Conservation (phyloP, 2,888 invertebrate genomes). For the Cryptophagus acutangulus region DNA sequence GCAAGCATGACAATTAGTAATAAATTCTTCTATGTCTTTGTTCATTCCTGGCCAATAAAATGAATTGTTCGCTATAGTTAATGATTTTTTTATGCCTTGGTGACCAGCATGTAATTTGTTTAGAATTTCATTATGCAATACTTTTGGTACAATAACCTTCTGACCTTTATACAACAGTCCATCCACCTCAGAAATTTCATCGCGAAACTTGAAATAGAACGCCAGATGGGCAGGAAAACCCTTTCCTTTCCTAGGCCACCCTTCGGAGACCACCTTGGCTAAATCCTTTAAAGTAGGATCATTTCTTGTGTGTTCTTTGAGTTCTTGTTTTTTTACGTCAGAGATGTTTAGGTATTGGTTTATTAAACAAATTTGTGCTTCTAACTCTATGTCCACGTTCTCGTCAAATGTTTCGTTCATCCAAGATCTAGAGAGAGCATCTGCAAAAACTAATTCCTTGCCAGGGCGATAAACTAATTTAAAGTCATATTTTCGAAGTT, state of each 20-base stretch:
- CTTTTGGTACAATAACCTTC: neutral
- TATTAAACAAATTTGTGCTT: conserved; percentile 14
- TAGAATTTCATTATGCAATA: neutral
- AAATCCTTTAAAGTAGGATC: conserved; percentile 5
- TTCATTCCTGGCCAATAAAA: conserved; percentile 11
- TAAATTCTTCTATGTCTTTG: conserved; percentile 8
- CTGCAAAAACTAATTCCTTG: too few relatives aligned
- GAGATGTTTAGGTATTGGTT: neutral
- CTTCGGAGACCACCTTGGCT: neutral
- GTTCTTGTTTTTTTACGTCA: too few relatives aligned
- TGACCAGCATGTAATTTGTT: conserved; percentile 5
- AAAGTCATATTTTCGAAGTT: conserved; percentile 16
- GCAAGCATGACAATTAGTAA: too few relatives aligned
- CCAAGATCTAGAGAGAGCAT: too few relatives aligned
- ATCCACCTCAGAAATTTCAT: neutral
- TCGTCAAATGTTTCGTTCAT: conserved; percentile 10
- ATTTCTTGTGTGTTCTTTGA: neutral
- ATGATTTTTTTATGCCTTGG: conserved; percentile 5
- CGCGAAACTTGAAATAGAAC: neutral
- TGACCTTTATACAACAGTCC: neutral
- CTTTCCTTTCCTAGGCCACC: neutral
- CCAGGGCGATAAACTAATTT: conserved; percentile 12
- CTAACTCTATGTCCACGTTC: conserved; percentile 13
- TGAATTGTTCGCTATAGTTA: conserved; percentile 7
- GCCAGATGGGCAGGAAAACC: neutral